phyloP scores from a whole-genome alignment of 2,113 vertebrate genomes.

The Arenaria interpres region DNA sequence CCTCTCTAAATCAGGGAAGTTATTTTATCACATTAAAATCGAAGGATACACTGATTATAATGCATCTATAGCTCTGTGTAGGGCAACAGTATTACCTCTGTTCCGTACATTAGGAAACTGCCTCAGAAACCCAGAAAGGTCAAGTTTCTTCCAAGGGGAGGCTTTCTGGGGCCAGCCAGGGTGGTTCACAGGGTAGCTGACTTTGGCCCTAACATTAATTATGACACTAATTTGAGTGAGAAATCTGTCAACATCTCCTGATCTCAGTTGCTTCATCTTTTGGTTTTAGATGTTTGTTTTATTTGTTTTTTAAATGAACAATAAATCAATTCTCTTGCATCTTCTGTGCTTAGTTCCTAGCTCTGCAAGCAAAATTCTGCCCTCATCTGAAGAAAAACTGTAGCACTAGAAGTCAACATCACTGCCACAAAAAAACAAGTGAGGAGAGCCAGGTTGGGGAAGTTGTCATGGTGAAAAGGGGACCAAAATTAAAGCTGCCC shows the following conservation, averaged over 20 bases:
- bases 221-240: background rate
- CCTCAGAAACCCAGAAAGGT: background rate
- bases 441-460: background rate
- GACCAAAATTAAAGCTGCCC: conserved; percentile 40
- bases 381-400: background rate
- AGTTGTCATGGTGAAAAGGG: conserved; percentile 27
- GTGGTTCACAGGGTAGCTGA: background rate
- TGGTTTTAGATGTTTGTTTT: background rate
- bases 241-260: background rate
- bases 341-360: background rate
- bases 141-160: background rate
- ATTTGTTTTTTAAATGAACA: background rate
- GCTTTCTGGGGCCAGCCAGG: background rate
- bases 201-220: background rate
- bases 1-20: background rate
- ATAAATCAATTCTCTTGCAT: background rate
- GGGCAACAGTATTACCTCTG: background rate
- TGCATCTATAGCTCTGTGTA: background rate
- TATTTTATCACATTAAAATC: background rate
- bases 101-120: background rate
- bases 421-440: background rate
- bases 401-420: background rate
- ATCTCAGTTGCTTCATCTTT: background rate
- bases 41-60: background rate
- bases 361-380: background rate